Conservation (phyloP, 2,888 invertebrate genomes). For the Empis livida region DNA sequence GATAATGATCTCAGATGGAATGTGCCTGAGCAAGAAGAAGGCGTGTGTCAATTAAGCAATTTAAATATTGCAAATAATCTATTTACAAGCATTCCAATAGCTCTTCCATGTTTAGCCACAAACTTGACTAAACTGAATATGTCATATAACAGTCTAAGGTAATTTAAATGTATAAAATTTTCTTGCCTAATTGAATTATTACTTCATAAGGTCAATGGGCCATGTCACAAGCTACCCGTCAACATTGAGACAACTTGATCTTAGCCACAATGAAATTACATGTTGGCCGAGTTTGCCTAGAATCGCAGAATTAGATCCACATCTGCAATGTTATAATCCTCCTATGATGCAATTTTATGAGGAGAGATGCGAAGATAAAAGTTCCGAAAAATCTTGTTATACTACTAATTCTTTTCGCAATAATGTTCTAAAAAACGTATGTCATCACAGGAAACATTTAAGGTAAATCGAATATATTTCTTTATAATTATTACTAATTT, state of each 20-base stretch:
- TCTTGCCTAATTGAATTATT: no score
- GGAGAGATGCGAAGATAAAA: conserved; percentile 16
- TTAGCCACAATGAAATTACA: conserved; percentile 82
- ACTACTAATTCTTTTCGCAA: conserved; percentile 46
- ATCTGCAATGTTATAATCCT: conserved; percentile 58
- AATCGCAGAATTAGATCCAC: conserved; percentile 48
- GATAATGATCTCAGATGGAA: conserved; percentile 49
- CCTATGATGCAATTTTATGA: conserved; percentile 14
- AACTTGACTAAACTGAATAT: conserved; percentile 77
- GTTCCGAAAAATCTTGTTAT: conserved; percentile 19
- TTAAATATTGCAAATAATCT: conserved; percentile 86
- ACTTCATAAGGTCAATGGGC: conserved; percentile 52
- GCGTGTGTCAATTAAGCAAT: conserved; percentile 51
- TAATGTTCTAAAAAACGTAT: conserved; percentile 66
- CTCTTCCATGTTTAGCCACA: conserved; percentile 82
- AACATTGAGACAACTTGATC: conserved; percentile 77
- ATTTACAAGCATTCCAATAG: conserved; percentile 74
- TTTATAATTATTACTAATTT: neutral
- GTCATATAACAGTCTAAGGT: conserved; percentile 68
- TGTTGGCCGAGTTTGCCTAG: conserved; percentile 81
- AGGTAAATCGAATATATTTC: conserved; percentile 41
- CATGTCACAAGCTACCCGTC: conserved; percentile 83
- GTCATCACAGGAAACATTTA: conserved; percentile 71
- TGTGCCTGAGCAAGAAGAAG: conserved; percentile 39
- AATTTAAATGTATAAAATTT: neutral